Base-by-base conservation (phyloP, 2,113 vertebrate genomes). In the Lipotes vexillifer region DNA sequence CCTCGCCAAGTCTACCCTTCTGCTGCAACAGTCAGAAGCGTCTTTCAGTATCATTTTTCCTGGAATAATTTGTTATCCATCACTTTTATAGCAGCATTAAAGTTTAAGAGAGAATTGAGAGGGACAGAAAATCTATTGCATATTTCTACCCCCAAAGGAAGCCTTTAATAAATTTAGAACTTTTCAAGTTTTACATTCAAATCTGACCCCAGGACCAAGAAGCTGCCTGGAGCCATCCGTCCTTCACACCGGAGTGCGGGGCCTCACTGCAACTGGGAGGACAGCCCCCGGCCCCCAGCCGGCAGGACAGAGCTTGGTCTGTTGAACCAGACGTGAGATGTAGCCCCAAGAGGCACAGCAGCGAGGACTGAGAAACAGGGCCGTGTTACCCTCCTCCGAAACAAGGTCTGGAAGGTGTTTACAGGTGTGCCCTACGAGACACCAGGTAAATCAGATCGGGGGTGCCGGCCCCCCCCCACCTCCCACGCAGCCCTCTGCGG, bases 81-180 rank as follows among this genome's bases (percentile, higher is more conserved):
- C 97, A 97, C 92, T 97, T 98, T 97, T 97, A 97, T 63, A 82
- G 96, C 72, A 94, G 89, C 71, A 93, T 96, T 98, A 97, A 98
- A 97, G 96, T 97, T 96, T 97, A 98, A 93, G 94, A 92, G 59
- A 82, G 87, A 97, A 97, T 95, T 96, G 94, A 97, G 94, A 97
- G 83, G 82, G 88, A 97, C 0, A 96, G 96, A 94, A 96, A 97
- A 98, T 95, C 93, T 87, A 93, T 29, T 66, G 88, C 93, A 46
- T 38, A 59, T 91, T 78, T 93, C 97, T 83, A 90, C 82, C 89
- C 94, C 94, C 31, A 94, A 78, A 94, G 88, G 96, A 97, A 97
- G 88, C 17, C 88, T 69, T 90, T 81, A 86, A 96, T 96, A 96
- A 96, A 91, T 94, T 74, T 12, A 94, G 57, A 83, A 91, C 74